Base-by-base conservation (phyloP, 2,113 vertebrate genomes). In the Galbula dea region DNA sequence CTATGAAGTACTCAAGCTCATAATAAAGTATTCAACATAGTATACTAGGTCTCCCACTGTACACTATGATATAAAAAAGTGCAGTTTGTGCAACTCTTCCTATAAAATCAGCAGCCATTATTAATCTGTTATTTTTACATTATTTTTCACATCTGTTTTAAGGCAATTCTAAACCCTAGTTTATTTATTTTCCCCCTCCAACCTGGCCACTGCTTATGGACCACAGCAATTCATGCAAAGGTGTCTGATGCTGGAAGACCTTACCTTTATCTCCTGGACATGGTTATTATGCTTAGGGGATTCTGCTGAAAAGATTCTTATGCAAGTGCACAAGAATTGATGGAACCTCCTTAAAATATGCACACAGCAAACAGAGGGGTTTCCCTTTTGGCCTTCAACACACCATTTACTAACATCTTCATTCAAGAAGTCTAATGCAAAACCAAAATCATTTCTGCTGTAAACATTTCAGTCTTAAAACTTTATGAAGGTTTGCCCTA, bases 171-270 rank as follows among this genome's bases (percentile, higher is more conserved):
- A 66, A 86, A 69, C 3, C 21, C 39, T n/a, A n/a, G 48, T 24
- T 16, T 34, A 23, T 11, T 4, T 46, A n/a, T 7, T 10, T 8
- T 0, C 3, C 10, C 11, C 16, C 24, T 32, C 12, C 26, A n/a
- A 39, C 39, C 11, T 9, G 4, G 9, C 48, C 27, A 72, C 6
- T 55, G 18, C 15, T 62, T 66, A 55, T 3, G 15, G 10, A 63
- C 12, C 13, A 43, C 12, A 29, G 20, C 29, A 88, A 46, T 37
- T 74, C 15, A 58, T 8, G 9, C 17, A 41, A 0, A 46, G 71
- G 10, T n/a, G n/a, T n/a, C n/a, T n/a, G n/a, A n/a, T 73, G 77
- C 30, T 34, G 7, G 11, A 57, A 80, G 27, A 48, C 5, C 3
- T 3, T 19, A 36, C 59, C n/a, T 30, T 63, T 34, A 82, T 46